A percentile compares a stretch with the other conserved stretches of the same genome.
These are phyloP conservation scores for Eciton burchellii DNA, from an alignment of 1,140 invertebrate species.

Conservation along the genomic window DNA sequence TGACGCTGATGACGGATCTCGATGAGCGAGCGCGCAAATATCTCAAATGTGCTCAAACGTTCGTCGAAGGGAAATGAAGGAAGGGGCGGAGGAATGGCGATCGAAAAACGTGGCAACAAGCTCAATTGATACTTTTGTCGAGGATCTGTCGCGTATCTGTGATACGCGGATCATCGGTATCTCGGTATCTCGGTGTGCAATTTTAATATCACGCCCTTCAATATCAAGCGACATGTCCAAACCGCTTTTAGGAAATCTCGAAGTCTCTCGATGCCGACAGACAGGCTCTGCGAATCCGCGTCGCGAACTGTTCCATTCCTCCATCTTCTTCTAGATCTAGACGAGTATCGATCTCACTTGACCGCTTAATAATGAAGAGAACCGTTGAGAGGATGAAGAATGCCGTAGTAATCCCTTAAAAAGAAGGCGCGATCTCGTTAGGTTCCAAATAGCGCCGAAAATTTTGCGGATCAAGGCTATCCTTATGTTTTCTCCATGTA, in stretches of 20 bases:
- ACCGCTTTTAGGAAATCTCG: not conserved
- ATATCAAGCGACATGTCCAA: not conserved
- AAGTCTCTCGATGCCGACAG: not conserved
- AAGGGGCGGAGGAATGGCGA: conserved; percentile 24
- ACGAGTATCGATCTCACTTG: conserved; percentile 53
- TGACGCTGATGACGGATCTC: conserved; percentile 6
- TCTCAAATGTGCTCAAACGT: conserved; percentile 45
- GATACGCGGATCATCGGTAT: not conserved
- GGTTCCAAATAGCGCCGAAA: conserved; percentile 79
- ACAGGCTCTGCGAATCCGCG: not conserved
- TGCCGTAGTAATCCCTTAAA: conserved; percentile 51
- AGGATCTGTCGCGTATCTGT: not conserved
- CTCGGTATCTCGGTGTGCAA: not conserved
- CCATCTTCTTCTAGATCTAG: conserved; percentile 30
- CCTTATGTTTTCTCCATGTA: conserved; percentile 79
- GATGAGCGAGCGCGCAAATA: conserved; percentile 16
- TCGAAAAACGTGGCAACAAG: not conserved
- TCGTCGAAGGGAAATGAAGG: conserved; percentile 19
- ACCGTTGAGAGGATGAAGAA: conserved; percentile 19
- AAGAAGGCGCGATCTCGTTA: conserved; percentile 66
- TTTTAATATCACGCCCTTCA: not conserved
- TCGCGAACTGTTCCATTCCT: conserved; percentile 26
- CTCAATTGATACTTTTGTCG: not conserved
- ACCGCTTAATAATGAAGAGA: conserved; percentile 53
- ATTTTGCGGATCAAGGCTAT: conserved; percentile 75